Conservation (phyloP, 1,140 invertebrate genomes). For the Zaprionus tsacasi region DNA sequence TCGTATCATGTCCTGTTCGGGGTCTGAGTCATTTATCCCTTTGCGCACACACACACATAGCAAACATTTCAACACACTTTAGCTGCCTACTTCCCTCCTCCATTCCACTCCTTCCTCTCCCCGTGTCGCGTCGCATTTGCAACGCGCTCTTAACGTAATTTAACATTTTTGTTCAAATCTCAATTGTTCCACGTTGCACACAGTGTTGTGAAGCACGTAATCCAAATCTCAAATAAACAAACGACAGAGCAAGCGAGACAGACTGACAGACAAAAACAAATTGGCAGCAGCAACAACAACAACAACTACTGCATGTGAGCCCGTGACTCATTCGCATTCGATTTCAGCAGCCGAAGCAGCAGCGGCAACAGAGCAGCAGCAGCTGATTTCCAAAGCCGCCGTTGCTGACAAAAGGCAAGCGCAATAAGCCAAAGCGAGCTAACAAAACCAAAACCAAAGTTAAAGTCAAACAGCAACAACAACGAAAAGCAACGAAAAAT, state of each 20-base stretch:
- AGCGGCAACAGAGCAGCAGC: slow-evolving; percentile 11
- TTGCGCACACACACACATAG: not conserved
- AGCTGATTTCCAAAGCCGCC: slow-evolving; percentile 36
- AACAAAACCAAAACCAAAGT: slow-evolving; percentile 13
- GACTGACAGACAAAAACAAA: slow-evolving; percentile 24
- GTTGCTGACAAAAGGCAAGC: slow-evolving; percentile 13
- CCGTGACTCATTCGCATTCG: slow-evolving; percentile 37
- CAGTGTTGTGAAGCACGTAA: slow-evolving; percentile 37
- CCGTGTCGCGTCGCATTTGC: slow-evolving; percentile 37
- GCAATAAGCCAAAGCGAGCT: not conserved
- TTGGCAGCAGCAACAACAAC: not conserved
- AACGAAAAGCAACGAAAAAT: slow-evolving; percentile 55
- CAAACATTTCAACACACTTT: slow-evolving; percentile 8
- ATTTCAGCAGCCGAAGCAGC: slow-evolving; percentile 17
- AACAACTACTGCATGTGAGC: slow-evolving; percentile 12
- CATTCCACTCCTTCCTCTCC: not conserved
- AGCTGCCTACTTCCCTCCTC: not conserved
- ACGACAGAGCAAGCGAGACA: not conserved
- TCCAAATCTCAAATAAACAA: slow-evolving; percentile 32
- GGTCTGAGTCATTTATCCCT: slow-evolving; percentile 28
- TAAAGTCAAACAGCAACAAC: slow-evolving; percentile 42
- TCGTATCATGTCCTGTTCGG: slow-evolving; percentile 7
- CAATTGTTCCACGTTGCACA: slow-evolving; percentile 52
- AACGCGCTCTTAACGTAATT: slow-evolving; percentile 47
- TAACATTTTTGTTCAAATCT: slow-evolving; percentile 51